Base-by-base conservation (phyloP, 2,797 vertebrate species). In the Nasua narica region DNA sequence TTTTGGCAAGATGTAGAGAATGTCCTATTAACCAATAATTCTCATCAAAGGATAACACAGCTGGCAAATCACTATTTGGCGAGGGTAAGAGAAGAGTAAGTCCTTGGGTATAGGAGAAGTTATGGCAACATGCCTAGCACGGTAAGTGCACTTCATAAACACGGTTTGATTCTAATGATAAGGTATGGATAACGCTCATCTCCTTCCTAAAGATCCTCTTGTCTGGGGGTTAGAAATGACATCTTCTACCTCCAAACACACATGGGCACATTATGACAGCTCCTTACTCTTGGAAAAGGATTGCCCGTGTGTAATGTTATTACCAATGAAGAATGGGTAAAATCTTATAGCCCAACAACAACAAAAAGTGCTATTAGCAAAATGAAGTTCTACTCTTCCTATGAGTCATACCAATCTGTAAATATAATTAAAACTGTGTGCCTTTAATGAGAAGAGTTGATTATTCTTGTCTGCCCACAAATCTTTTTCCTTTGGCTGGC, bases 21-120 rank as follows among this genome's bases (percentile, higher is more conserved):
- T 40, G 43, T 94, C 93, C 85, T 60, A 74, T 87, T 85, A 94
- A 83, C 85, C 43, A 86, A n/a, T 43, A 82, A 87, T 86, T 82
- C 27, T 72, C 76, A 78, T 98, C n/a, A 86, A 87, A 96, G 58
- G 46, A 46, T 23, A 90, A 81, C 76, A 58, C 48, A 82, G 48
- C 87, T 82, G 54, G 32, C 40, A 95, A 87, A 72, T 88, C 19
- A 32, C 72, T 74, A 32, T 74, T 85, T 92, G 84, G 48, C 50
- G 5, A 74, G 46, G 1, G 10, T 62, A 54, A 89, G 54, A 74
- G 37, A 92, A 94, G 54, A 40, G 0, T 37, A 89, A 91, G 56
- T 56, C 87, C 23, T 62, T 50, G 54, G 67, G 2, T 48, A 50
- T 0, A 56, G 46, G 48, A 67, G n/a, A 94, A 76, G n/a, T 29